Base-by-base conservation (phyloP, 2,888 invertebrate genomes). In the Andrena dorsata region DNA sequence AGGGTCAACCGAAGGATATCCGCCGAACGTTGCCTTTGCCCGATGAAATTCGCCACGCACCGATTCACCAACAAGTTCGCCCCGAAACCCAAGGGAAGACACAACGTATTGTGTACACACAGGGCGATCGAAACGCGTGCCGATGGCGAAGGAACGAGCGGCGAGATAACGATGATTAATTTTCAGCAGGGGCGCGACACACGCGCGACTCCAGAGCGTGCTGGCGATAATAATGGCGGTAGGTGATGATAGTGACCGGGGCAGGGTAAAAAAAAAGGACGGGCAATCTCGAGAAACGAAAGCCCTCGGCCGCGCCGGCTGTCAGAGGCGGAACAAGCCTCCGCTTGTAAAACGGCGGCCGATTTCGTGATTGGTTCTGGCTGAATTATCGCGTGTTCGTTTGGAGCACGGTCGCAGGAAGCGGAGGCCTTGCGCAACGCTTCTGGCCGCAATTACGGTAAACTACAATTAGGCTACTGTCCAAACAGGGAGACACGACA, bases 401-500 rank as follows among this genome's bases (percentile, higher is more conserved):
- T 41, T 74, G 69, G 49, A 77, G 56, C 56, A 74, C 77, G 58
- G 60, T 60, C 60, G 76, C 83, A 41, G 76, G 76, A 81, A 81
- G 66, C 41, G 28, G 26, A 56, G 23, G 47, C 51, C 28, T 49
- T 30, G 26, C 51, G 53, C 53, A 60, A 26, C 65, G 76, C 72
- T 73, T 49, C 81, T 74, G 63, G 53, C 63, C 68, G 79, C 78
- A 83, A 86, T 86, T 77, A 76, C 70, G 64, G 80, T 61, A 32
- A 68, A 77, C 83, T 80, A 76, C 78, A 80, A 86, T 84, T 86
- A 86, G 80, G 73, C 84, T 82, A 86, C 82, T 76, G 84, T 84
- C 84, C 80, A 70, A 79, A 69, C 70, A 58, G 72, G 73, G 75
- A 76, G 68, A 79, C 41, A 41, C 41, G 41, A 41, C 72, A 13